Conservation (phyloP, 2,113 vertebrate genomes). For the Acanthisitta chloris region DNA sequence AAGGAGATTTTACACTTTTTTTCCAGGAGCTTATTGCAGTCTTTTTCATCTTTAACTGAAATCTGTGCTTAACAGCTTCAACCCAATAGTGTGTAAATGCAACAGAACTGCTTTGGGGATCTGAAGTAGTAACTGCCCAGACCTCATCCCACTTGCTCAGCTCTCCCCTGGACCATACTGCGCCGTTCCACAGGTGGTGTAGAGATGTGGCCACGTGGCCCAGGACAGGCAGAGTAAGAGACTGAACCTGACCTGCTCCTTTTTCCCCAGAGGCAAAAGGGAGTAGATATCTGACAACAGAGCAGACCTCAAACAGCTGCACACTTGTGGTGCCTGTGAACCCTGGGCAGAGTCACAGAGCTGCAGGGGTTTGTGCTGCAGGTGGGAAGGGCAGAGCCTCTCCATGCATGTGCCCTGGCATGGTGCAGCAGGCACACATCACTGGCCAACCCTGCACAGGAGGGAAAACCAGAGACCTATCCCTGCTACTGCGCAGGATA, state of each 20-base stretch:
- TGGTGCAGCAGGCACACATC: neutral
- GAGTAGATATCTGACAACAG: neutral
- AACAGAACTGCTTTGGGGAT: neutral
- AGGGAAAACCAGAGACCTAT: neutral
- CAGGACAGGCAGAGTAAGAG: neutral
- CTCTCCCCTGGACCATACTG: neutral
- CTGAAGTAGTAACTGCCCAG: neutral
- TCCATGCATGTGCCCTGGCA: rapidly evolving
- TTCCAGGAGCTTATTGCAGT: neutral
- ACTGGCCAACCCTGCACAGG: neutral
- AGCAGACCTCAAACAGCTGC: neutral
- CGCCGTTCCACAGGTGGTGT: no score
- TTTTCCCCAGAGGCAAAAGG: neutral
- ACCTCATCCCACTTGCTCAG: rapidly evolving
- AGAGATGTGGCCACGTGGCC: neutral
- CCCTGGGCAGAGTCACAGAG: rapidly evolving
- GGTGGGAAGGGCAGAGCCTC: neutral
- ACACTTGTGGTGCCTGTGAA: neutral
- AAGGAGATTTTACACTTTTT: neutral
- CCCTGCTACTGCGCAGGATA: neutral
- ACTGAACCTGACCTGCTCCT: neutral
- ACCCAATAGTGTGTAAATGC: neutral
- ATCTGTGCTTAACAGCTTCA: neutral
- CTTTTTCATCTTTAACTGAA: neutral
- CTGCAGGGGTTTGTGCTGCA: neutral